Base-by-base conservation (phyloP, 2,888 invertebrate species). In the Mythimna albipuncta region DNA sequence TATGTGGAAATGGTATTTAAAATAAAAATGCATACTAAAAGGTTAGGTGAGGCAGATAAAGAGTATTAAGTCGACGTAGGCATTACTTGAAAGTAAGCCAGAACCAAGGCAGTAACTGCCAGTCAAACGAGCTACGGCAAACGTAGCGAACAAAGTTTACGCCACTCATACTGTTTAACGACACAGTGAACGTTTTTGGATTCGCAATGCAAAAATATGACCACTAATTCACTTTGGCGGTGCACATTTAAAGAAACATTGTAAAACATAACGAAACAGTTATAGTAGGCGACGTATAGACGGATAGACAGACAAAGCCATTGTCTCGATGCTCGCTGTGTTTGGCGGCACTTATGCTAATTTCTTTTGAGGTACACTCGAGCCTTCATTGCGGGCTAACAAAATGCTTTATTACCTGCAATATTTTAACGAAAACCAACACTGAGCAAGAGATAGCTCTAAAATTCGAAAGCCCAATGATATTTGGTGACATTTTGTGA, bases 291-390 rank as follows among this genome's bases (percentile, higher is more conserved):
- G 92, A 92, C 93, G 89, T 85, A 88, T 89, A 89, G 92, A 92
- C 92, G 89, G 89, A 93, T 90, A 90, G 91, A 91, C 93, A 91
- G 93, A 95, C 95, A 95, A 96, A 95, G 95, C 91, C 94, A 95
- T 96, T 96, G 96, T 96, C 91, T 93, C 90, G 83, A 83, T 81
- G 85, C 87, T 87, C 89, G 87, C 91, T 90, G 91, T 90, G 92
- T 94, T 93, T 92, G 93, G 91, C 93, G 92, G 93, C 91, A 92
- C 92, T 94, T 95, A 95, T 95, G 96, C 93, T 93, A 95, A 96
- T 95, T 93, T 93, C 94, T 94, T 94, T 95, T 92, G 92, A 95
- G 91, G 91, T 89, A 89, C 90, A 89, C 89, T 88, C 86, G 89
- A 89, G 88, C 89, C 93, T 93, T 90, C 91, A 91, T 92, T 90